Conservation (phyloP, 2,797 vertebrate genomes). For the Lacerta viridis region DNA sequence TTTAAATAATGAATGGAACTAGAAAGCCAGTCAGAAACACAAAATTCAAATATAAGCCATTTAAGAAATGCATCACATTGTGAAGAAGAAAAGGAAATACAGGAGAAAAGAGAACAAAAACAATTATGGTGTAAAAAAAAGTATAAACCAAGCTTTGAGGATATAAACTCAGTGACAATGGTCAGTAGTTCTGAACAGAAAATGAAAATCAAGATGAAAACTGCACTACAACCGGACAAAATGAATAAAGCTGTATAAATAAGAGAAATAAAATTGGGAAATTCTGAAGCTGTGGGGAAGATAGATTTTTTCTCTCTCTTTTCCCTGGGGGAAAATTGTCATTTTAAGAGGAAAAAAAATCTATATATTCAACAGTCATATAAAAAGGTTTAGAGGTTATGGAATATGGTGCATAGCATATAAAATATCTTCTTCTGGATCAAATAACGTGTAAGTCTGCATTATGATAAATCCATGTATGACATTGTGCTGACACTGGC, state of each 20-base stretch:
- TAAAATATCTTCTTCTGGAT: no score
- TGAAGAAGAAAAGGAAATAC: conserved; percentile 12
- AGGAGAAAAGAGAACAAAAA: neutral
- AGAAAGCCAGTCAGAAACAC: no score
- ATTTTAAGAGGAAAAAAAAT: no score
- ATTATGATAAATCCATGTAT: no score
- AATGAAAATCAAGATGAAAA: conserved; percentile 39
- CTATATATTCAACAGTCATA: neutral
- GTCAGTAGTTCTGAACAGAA: conserved; percentile 4
- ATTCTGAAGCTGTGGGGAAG: neutral
- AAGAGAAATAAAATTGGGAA: neutral
- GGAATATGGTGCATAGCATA: neutral
- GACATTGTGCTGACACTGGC: no score
- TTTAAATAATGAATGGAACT: no score
- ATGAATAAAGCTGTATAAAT: neutral
- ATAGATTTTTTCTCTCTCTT: neutral
- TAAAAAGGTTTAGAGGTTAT: neutral
- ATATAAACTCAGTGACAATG: neutral
- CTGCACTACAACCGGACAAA: neutral
- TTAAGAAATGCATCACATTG: no score
- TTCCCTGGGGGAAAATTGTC: neutral
- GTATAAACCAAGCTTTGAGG: conserved; percentile 18
- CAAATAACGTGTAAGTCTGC: no score
- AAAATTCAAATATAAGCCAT: no score
- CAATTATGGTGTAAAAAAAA: neutral